Conservation (phyloP, 2,797 vertebrate species). For the Pseudopleuronectes americanus region DNA sequence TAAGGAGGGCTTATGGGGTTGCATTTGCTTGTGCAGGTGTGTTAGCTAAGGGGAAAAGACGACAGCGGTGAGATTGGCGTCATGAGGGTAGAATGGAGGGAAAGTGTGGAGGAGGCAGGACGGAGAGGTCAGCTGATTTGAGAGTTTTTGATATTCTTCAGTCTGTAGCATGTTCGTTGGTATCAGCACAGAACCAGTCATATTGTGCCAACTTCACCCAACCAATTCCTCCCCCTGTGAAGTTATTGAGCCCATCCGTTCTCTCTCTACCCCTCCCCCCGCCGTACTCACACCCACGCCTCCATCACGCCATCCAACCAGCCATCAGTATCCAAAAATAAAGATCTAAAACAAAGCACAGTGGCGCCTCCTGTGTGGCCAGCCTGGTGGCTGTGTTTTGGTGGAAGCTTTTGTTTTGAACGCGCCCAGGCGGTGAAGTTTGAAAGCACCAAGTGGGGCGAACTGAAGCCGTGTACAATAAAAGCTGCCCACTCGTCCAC, state of each 20-base stretch:
- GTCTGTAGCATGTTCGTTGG: neutral
- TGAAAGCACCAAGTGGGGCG: constrained; percentile 59
- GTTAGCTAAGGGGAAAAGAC: too few species aligned
- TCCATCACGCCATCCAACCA: constrained; percentile 36
- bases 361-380: constrained; percentile 58
- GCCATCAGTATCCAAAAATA: constrained; percentile 54
- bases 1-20: constrained; percentile 51
- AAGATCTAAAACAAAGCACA: constrained; percentile 65
- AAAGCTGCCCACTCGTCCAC: constrained; percentile 24
- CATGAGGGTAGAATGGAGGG: too few species aligned
- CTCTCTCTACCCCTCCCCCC: neutral
- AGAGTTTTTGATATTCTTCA: neutral
- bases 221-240: constrained; percentile 6
- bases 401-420: constrained; percentile 38
- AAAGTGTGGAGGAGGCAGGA: too few species aligned
- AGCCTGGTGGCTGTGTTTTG: constrained; percentile 39
- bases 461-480: constrained; percentile 40
- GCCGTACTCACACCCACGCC: constrained; percentile 17
- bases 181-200: constrained; percentile 7
- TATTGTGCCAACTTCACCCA: neutral
- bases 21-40: neutral
- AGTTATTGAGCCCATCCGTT: constrained; percentile 26
- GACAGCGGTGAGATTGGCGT: too few species aligned
- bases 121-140: too few species aligned
- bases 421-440: constrained; percentile 19